Conservation (phyloP, 2,113 vertebrate species). For the Speoplatyrhinus poulsoni region DNA sequence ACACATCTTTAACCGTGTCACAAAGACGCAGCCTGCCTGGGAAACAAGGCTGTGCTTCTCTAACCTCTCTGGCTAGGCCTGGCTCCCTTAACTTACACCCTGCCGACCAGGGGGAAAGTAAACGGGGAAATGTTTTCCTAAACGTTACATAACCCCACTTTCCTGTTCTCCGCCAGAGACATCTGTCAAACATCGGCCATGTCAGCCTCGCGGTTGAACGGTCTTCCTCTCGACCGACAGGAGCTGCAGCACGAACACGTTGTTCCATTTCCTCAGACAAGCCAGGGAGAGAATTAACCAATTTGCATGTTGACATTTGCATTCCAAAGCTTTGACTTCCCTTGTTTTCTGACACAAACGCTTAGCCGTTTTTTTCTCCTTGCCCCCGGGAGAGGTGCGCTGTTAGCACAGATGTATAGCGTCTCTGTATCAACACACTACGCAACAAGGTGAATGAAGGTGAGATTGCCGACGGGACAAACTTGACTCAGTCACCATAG, state of each 20-base stretch:
- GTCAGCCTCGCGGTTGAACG: slow-evolving; percentile 12
- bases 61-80: slow-evolving; percentile 43
- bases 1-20: slow-evolving; percentile 73
- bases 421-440: slow-evolving; percentile 43
- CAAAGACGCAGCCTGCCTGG: slow-evolving; percentile 69
- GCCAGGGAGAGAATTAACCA: slow-evolving; percentile 5
- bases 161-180: background rate
- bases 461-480: slow-evolving; percentile 43
- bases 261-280: background rate
- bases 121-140: slow-evolving; percentile 1
- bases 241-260: background rate
- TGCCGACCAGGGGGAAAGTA: too few relatives aligned
- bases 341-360: slow-evolving; percentile 5
- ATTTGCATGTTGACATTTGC: slow-evolving; percentile 13
- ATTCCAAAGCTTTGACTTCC: slow-evolving; percentile 18
- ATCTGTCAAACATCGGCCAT: slow-evolving; percentile 22
- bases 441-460: slow-evolving; percentile 38
- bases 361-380: slow-evolving; percentile 22
- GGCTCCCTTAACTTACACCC: slow-evolving; percentile 17
- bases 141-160: slow-evolving; percentile 18
- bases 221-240: slow-evolving; percentile 15
- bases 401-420: slow-evolving; percentile 32
- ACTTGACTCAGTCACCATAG: slow-evolving; percentile 54
- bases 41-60: slow-evolving; percentile 66
- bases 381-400: background rate